Percentiles rank a stretch among this genome's conserved stretches.
phyloP scores from a whole-genome alignment of 2,113 vertebrate species.

The Dinomys branickii region DNA sequence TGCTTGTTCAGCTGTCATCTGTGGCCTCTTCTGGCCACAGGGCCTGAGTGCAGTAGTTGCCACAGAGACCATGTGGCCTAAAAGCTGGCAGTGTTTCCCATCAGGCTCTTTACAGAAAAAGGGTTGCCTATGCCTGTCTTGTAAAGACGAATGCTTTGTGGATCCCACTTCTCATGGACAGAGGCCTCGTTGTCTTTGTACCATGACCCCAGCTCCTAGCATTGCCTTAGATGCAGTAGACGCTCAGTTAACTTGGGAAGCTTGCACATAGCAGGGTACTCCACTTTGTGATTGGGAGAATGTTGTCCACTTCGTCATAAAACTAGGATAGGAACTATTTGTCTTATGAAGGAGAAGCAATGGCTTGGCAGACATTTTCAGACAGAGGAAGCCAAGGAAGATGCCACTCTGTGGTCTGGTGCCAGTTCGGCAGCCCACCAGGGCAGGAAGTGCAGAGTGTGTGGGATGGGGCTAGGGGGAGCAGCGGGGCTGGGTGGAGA shows the following conservation, averaged over 20 bases:
- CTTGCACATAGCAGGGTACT: background rate
- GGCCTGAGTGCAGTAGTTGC: background rate
- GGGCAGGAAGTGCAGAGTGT: background rate
- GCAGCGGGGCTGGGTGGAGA: background rate
- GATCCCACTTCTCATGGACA: background rate
- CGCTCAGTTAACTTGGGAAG: background rate
- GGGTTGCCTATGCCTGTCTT: background rate
- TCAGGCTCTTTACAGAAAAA: background rate
- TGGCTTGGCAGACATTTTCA: background rate
- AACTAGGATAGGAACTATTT: constrained; percentile 15
- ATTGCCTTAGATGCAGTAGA: background rate
- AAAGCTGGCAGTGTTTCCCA: background rate
- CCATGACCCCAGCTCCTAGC: background rate
- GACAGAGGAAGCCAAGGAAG: background rate
- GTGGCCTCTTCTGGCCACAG: background rate
- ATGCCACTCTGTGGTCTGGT: background rate
- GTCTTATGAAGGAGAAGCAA: background rate
- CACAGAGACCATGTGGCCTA: background rate
- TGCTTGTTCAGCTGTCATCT: background rate
- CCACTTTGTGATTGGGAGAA: background rate
- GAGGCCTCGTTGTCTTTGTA: rapidly evolving
- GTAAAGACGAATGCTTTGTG: background rate
- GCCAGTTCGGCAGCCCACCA: background rate
- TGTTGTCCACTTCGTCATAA: background rate
- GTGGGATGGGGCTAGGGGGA: background rate